phyloP scores from a whole-genome alignment of 2,797 vertebrate genomes.

The Manis pentadactyla region DNA sequence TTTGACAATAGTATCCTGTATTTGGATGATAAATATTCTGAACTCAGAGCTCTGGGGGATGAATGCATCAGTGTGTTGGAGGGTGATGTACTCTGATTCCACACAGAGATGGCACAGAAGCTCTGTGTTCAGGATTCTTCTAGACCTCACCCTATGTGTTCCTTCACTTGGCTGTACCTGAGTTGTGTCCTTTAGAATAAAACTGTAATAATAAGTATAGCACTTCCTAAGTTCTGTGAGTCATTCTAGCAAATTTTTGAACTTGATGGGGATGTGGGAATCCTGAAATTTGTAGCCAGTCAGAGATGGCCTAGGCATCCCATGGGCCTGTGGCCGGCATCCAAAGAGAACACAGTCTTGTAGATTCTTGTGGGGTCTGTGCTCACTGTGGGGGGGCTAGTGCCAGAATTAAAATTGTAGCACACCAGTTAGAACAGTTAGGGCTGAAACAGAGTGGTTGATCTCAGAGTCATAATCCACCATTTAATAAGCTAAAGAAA shows the following conservation, averaged over 20 bases:
- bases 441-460: neutral
- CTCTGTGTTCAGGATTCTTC: neutral
- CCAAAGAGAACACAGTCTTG: neutral
- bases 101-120: neutral
- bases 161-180: neutral
- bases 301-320: neutral
- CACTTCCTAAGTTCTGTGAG: neutral
- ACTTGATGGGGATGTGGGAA: neutral
- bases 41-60: neutral
- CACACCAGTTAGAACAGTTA: neutral
- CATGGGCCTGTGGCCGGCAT: neutral
- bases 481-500: neutral
- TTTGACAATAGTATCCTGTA: neutral
- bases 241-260: neutral
- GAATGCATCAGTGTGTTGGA: neutral
- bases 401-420: neutral
- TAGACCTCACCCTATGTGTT: neutral
- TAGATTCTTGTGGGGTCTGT: neutral
- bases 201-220: neutral
- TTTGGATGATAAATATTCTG: neutral
- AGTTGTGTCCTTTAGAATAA: neutral
- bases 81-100: neutral
- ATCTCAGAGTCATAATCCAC: neutral
- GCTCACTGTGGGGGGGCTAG: neutral
- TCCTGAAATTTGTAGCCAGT: neutral